Percentiles rank a stretch among this genome's conserved stretches.
These are phyloP conservation scores for Phrynocephalus forsythii DNA, from an alignment of 2,797 vertebrate species.

Conservation along the genomic window DNA sequence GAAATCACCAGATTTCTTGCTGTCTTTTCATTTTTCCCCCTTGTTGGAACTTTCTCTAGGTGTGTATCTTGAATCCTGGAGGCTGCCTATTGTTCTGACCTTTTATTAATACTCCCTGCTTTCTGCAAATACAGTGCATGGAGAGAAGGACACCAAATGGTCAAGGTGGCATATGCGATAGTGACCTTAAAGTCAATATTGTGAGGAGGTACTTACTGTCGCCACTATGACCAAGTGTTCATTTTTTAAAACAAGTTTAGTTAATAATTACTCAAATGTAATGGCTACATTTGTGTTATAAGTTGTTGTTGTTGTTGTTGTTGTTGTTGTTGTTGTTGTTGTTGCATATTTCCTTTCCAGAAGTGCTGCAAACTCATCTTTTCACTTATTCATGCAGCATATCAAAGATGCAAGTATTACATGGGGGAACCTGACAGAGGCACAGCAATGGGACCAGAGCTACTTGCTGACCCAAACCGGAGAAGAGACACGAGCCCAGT, in stretches of 20 bases:
- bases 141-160: not conserved
- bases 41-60: not conserved
- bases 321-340: not conserved
- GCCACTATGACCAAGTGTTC: no score
- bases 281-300: not conserved
- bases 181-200: no score
- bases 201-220: no score
- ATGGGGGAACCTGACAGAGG: not conserved
- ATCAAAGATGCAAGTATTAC: not conserved
- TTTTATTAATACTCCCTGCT: not conserved
- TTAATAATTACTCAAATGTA: not conserved
- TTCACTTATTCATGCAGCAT: not conserved
- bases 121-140: not conserved
- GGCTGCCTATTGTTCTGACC: not conserved
- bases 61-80: not conserved
- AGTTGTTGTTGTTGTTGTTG: not conserved
- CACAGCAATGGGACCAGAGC: not conserved
- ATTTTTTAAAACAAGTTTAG: not conserved
- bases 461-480: not conserved
- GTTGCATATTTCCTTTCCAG: not conserved
- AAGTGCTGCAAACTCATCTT: not conserved
- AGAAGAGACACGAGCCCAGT: not conserved
- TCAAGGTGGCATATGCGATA: not conserved
- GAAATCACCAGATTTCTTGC: not conserved
- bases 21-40: not conserved